A percentile compares a stretch with the other conserved stretches of the same genome.
These are phyloP conservation scores for Phortica variegata DNA, from an alignment of 1,140 invertebrate species.

Conservation along the genomic window DNA sequence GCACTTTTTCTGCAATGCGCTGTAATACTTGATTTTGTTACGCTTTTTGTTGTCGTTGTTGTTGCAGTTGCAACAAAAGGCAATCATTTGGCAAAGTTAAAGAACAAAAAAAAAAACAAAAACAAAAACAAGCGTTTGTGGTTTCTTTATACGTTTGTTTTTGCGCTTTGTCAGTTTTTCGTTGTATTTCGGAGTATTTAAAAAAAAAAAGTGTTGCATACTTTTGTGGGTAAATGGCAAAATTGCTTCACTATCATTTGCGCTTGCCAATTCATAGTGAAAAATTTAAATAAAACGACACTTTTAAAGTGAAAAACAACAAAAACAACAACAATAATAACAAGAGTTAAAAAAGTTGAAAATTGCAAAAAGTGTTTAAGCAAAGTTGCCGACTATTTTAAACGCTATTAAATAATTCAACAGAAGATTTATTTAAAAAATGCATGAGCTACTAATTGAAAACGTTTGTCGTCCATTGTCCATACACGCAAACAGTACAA, in stretches of 20 bases:
- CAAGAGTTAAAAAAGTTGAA: background rate
- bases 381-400: constrained; percentile 25
- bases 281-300: background rate
- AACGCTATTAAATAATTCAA: constrained; percentile 50
- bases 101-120: background rate
- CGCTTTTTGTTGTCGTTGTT: no score
- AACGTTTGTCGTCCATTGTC: constrained; percentile 45
- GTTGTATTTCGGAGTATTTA: no score
- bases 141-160: no score
- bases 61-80: constrained; percentile 16
- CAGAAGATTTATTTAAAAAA: constrained; percentile 41
- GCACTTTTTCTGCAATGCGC: constrained; percentile 8
- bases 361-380: background rate
- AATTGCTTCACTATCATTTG: no score
- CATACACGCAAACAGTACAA: constrained; percentile 19
- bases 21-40: no score
- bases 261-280: no score
- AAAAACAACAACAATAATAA: background rate
- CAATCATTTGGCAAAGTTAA: constrained; percentile 6
- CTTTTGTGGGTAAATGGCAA: no score
- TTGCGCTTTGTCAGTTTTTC: no score
- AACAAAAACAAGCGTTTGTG: no score
- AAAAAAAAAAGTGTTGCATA: no score
- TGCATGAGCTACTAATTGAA: constrained; percentile 56
- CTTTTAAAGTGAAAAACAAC: background rate